Base-by-base conservation (phyloP, 2,888 invertebrate species). In the Callinectes sapidus region DNA sequence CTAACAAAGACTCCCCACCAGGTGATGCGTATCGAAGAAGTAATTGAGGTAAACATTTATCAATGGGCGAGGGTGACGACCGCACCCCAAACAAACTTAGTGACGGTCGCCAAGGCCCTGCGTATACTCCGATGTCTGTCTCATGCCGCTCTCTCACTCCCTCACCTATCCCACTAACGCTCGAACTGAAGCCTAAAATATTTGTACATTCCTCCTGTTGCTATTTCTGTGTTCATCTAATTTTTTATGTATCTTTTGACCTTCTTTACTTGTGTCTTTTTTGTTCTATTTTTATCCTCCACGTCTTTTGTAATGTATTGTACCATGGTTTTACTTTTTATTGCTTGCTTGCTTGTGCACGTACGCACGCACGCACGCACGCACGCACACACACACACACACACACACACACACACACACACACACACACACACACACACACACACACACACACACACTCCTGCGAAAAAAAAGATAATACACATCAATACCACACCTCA, bases 311-410 rank as follows among this genome's bases (percentile, higher is more conserved):
- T 71, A 28, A 28, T 71, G 28, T n/a, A 8, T 13, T 71, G 71
- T 6, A 23, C 5, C 71, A 71, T 13, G 10, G 13, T 61, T 61
- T 61, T 61, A 18, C 61, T 71, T 23, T 23, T 39, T 39, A 39
- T 5, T 39, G 2, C 55, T n/a, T n/a, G n/a, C n/a, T n/a, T n/a
- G n/a, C n/a, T n/a, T n/a, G n/a, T n/a, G 32, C 55, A 28, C 35
- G 66, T 35, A 55, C 55, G 66, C 66, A 55, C 61, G 54, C 61
- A 55, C 35, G 61, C 1, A 32, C 55, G 61, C 55, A 55, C 32
- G 61, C 55, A 89, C 55, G 32, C 55, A 28, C 35, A 89, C 61
- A 55, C 55, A 89, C 66, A 55, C 61, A 66, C 61, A 55, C 35
- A 89, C 1, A 32, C 55, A 89, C 55, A 55, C 32, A 89, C 55